These are phyloP conservation scores for Aethes cnicana DNA, from an alignment of 2,888 invertebrate genomes.

Conservation along the genomic window DNA sequence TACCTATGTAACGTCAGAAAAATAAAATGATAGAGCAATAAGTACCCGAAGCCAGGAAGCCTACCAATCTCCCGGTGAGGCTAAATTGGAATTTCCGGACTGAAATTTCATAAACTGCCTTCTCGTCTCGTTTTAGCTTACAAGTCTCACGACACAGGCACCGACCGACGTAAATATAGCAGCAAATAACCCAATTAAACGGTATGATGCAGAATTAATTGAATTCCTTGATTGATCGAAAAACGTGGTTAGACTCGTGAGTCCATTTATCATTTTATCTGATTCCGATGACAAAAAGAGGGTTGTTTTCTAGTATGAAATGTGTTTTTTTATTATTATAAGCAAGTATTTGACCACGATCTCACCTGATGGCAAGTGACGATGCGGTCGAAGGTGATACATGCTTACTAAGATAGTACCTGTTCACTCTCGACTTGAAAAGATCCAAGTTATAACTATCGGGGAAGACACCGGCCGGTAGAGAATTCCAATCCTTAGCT, in stretches of 20 bases:
- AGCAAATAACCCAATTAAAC: conserved; percentile 8
- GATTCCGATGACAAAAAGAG: too few species aligned
- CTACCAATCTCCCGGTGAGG: neutral
- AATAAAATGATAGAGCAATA: neutral
- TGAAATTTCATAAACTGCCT: conserved; percentile 1
- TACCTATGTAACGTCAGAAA: neutral
- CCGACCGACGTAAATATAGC: conserved; percentile 6
- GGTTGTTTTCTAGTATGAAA: too few species aligned
- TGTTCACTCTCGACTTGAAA: too few species aligned
- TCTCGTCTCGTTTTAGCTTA: neutral
- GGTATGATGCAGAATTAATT: conserved; percentile 15
- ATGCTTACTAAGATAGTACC: too few species aligned
- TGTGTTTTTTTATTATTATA: too few species aligned
- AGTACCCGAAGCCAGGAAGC: conserved; percentile 2
- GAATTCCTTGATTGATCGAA: conserved; percentile 23
- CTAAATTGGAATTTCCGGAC: conserved; percentile 8
- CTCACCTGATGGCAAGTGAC: too few species aligned
- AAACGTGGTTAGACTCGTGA: conserved; percentile 13
- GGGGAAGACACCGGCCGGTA: too few species aligned
- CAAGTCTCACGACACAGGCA: neutral
- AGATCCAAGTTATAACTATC: too few species aligned
- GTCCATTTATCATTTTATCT: neutral
- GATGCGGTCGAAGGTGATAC: too few species aligned
- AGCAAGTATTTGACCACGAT: too few species aligned
- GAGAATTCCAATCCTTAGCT: too few species aligned